Conservation (phyloP, 2,113 vertebrate genomes). For the Corynorhinus townsendii region DNA sequence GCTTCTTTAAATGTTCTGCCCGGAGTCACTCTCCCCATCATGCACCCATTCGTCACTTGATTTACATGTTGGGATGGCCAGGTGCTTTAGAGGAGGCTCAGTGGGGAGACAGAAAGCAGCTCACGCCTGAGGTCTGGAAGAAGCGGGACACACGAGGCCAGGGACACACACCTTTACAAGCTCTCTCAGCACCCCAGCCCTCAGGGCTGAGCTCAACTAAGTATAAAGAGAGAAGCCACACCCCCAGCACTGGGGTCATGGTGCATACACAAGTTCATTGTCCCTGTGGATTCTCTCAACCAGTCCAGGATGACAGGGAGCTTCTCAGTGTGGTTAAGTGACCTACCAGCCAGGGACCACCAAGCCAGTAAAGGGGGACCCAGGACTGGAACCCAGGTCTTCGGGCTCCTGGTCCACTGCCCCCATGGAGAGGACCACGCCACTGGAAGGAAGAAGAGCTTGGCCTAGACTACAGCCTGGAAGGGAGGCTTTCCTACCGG, state of each 20-base stretch:
- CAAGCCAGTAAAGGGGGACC: neutral
- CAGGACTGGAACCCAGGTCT: neutral
- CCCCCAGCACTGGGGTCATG: neutral
- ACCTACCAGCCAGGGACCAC: neutral
- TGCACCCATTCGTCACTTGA: neutral
- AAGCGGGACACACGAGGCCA: neutral
- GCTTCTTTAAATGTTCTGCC: conserved; percentile 30
- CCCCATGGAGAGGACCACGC: neutral
- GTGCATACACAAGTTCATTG: neutral
- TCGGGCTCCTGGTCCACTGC: neutral
- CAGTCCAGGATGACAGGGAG: neutral
- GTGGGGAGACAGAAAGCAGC: neutral
- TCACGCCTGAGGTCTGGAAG: neutral
- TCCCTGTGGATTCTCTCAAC: neutral
- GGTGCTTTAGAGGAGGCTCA: neutral
- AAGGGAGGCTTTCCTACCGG: neutral
- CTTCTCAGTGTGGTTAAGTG: neutral
- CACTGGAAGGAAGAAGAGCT: neutral
- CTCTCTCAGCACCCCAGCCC: neutral
- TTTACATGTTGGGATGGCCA: neutral
- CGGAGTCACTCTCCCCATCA: neutral
- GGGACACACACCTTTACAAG: too few relatives aligned
- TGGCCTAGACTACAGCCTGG: neutral
- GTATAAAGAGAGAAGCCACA: neutral
- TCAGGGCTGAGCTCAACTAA: neutral